These are phyloP conservation scores for Heteromormyrus szaboi DNA, from an alignment of 2,797 vertebrate species.

Conservation along the genomic window DNA sequence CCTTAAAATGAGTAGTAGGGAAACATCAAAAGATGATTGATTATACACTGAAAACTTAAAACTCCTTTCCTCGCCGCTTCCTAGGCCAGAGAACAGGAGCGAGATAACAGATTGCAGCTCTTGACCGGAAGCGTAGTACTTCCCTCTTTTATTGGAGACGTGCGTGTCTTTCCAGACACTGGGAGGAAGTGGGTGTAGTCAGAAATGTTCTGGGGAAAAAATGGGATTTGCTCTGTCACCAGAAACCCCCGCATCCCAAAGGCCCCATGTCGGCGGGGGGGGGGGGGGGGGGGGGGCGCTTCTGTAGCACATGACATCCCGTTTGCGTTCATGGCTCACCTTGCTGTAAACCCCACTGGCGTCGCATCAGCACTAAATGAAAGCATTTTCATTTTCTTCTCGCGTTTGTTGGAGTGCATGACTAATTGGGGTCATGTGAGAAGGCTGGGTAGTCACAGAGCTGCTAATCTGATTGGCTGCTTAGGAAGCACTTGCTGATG, in stretches of 20 bases:
- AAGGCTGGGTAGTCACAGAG: background rate
- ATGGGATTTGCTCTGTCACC: background rate
- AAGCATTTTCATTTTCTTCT: background rate
- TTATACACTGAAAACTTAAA: background rate
- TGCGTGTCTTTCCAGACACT: background rate
- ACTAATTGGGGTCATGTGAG: background rate
- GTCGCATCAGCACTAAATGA: background rate
- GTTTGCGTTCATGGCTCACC: background rate
- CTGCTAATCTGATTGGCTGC: background rate
- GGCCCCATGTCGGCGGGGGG: background rate
- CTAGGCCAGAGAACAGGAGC: background rate
- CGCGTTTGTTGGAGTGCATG: background rate
- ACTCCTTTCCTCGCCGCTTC: background rate
- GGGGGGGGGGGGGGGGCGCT: background rate
- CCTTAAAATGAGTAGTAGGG: background rate
- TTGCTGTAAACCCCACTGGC: background rate
- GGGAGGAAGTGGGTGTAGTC: slow-evolving; percentile 1
- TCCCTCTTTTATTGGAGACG: background rate
- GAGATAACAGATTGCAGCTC: background rate
- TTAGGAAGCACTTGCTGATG: background rate
- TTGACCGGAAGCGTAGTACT: background rate
- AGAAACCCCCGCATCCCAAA: background rate
- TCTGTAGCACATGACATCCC: background rate
- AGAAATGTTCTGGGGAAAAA: background rate
- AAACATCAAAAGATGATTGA: background rate